Percentiles rank a stretch among this genome's conserved stretches.
Conservation (phyloP, 2,888 invertebrate species). For the Melangyna quadrimaculata region DNA sequence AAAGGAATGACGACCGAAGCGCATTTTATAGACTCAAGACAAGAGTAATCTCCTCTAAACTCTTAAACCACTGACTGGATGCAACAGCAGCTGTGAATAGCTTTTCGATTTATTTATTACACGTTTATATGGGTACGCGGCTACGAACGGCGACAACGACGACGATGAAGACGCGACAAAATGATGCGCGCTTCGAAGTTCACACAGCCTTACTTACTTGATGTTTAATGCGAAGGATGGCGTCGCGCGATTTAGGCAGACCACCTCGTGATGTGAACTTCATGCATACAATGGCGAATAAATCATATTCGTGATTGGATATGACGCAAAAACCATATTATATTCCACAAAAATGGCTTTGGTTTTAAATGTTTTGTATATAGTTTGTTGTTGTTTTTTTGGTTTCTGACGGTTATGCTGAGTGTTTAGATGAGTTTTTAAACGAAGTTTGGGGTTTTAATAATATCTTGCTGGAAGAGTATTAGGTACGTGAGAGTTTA, state of each 20-base stretch:
- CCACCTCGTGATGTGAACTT: slow-evolving; percentile 66
- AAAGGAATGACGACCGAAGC: slow-evolving; percentile 1
- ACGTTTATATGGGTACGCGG: slow-evolving; percentile 34
- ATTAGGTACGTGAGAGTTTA: slow-evolving; percentile 39
- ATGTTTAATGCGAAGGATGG: slow-evolving; percentile 13
- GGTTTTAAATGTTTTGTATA: slow-evolving; percentile 42
- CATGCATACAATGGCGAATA: slow-evolving; percentile 69
- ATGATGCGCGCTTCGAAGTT: slow-evolving; percentile 28
- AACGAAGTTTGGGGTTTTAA: background rate
- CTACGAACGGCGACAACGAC: background rate
- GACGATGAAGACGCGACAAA: background rate
- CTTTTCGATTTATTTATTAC: slow-evolving; percentile 64
- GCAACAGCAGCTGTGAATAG: slow-evolving; percentile 23
- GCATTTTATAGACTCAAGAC: background rate
- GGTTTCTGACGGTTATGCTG: slow-evolving; percentile 30
- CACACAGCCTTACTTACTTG: background rate
- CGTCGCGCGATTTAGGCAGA: slow-evolving; percentile 26
- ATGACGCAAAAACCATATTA: slow-evolving; percentile 58
- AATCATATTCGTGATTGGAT: slow-evolving; percentile 70
- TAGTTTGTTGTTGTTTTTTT: background rate
- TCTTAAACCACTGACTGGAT: background rate
- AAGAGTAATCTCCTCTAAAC: background rate
- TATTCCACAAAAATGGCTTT: slow-evolving; percentile 55
- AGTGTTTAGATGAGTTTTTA: background rate
- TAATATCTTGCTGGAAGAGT: background rate